Evolutionary conservation across 2,888 invertebrate species (phyloP), one percentile per base, ranked within the genome.

Genomic region (Blomia tropicalis): DNA sequence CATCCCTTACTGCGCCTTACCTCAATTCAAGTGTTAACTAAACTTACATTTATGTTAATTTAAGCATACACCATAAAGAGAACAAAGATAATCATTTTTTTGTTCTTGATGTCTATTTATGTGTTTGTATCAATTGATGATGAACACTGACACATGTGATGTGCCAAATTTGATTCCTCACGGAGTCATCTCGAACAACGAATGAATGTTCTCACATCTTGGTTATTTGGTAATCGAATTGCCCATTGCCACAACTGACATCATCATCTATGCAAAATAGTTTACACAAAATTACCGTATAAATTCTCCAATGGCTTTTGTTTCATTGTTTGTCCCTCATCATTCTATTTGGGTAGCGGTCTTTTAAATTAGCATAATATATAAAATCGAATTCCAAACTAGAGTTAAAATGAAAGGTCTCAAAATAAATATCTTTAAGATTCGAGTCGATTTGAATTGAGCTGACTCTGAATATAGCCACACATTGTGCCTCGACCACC

Each of bases 221-320:
- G 7, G 36, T 36, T 36, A 11, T 7, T 7, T 47, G 22, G 7
- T 47, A 47, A 47, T 47, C 51, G 51, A 47, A 47, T 36, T 36
- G 36, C 7, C 17, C 36, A 47, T 7, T 7, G n/a, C 22, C 51
- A n/a, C n/a, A n/a, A n/a, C n/a, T n/a, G n/a, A n/a, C n/a, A n/a
- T n/a, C n/a, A n/a, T n/a, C 14, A 41, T 41, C 41, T 47, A 47
- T 47, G 51, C 51, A 47, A 47, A 36, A 47, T 47, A 25, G 51
- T 47, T 47, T 47, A 47, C 51, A 47, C 51, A 47, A 47, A 47
- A 47, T 47, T 47, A 47, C 51, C n/a, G 51, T n/a, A n/a, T n/a
- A 41, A 41, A 14, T 19, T 47, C 51, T 47, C 7, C 51, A 14
- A 7, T 7, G 23, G 7, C 11, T n/a, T 47, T 47, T 47, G 51